These are phyloP conservation scores for Meloidogyne exigua DNA, from an alignment of 1,140 invertebrate genomes.

Conservation along the genomic window DNA sequence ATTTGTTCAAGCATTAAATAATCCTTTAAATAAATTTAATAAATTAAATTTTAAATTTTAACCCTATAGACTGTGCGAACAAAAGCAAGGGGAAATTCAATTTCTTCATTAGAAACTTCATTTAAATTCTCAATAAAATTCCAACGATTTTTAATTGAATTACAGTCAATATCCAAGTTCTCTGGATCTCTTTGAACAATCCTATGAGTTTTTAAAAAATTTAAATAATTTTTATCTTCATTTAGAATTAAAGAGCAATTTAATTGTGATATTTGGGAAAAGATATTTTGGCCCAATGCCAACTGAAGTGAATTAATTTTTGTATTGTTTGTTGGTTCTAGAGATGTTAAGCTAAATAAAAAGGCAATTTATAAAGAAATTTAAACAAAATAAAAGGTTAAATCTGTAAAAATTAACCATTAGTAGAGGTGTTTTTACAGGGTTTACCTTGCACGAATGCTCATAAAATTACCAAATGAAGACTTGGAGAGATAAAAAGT, in stretches of 20 bases:
- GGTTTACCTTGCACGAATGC: not conserved
- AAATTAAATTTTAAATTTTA: constrained; percentile 12
- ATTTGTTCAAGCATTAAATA: constrained; percentile 46
- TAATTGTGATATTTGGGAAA: not conserved
- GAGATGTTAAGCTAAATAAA: not conserved
- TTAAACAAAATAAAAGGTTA: not conserved
- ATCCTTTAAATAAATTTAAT: constrained; percentile 35
- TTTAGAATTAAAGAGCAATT: not conserved
- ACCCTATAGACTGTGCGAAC: constrained; percentile 39
- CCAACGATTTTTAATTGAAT: constrained; percentile 25
- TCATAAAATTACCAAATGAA: not conserved
- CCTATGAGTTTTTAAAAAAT: not conserved
- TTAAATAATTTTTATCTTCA: not conserved
- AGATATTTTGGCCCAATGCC: not conserved
- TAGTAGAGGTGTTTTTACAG: not conserved
- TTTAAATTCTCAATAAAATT: not conserved
- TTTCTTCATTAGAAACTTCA: constrained; percentile 20
- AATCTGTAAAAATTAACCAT: not conserved
- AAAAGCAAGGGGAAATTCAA: constrained; percentile 40
- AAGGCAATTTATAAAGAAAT: not conserved
- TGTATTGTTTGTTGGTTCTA: not conserved
- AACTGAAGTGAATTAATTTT: not conserved
- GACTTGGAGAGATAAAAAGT: not conserved
- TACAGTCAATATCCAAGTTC: constrained; percentile 16
- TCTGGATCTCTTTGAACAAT: not conserved